phyloP scores from a whole-genome alignment of 2,797 vertebrate genomes.

The Lacerta bilineata region DNA sequence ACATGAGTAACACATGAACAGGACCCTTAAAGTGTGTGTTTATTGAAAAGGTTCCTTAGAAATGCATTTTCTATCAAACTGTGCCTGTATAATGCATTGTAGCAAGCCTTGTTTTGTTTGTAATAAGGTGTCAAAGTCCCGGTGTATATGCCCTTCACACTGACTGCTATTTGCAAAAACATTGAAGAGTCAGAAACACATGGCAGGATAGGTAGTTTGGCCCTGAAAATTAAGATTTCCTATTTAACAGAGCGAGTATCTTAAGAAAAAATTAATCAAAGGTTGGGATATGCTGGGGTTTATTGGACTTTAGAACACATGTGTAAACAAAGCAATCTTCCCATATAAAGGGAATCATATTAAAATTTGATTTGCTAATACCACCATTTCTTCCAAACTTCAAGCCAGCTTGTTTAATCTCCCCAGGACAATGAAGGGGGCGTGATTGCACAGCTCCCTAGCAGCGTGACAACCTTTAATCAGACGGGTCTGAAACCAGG shows the following conservation, averaged over 20 bases:
- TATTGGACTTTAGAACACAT: background rate
- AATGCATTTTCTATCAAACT: slow-evolving; percentile 58
- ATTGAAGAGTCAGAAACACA: background rate
- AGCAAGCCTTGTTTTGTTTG: slow-evolving; percentile 29
- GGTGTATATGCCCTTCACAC: background rate
- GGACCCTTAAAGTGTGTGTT: background rate
- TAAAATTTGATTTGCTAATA: background rate
- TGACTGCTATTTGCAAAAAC: background rate
- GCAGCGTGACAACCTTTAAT: slow-evolving; percentile 93
- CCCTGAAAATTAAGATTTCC: background rate
- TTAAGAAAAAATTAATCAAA: background rate
- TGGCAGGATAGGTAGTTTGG: background rate
- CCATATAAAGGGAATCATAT: background rate
- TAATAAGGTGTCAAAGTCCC: too few relatives aligned
- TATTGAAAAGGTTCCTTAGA: background rate
- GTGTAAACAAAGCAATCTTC: background rate
- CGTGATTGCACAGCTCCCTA: slow-evolving; percentile 95
- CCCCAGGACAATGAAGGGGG: slow-evolving; percentile 95
- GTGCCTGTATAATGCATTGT: slow-evolving; percentile 56
- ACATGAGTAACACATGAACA: too few relatives aligned
- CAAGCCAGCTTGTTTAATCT: slow-evolving; percentile 28
- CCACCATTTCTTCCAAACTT: background rate
- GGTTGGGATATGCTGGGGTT: background rate
- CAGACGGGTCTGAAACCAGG: slow-evolving; percentile 95
- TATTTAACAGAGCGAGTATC: background rate